These are phyloP conservation scores for Hycleus phaleratus DNA, from an alignment of 1,140 invertebrate genomes.

Conservation along the genomic window DNA sequence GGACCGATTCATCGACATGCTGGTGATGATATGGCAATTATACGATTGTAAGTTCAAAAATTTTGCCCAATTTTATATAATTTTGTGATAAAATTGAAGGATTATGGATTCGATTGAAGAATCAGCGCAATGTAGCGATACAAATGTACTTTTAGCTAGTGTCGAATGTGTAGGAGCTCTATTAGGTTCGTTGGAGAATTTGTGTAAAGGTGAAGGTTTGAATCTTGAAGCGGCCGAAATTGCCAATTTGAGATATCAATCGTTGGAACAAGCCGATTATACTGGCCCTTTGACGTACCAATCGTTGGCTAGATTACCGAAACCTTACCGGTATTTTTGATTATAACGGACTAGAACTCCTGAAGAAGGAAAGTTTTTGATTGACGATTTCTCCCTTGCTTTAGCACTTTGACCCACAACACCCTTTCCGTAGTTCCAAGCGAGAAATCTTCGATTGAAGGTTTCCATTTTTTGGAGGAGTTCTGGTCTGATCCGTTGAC, in stretches of 20 bases:
- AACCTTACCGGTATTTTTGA: slow-evolving; percentile 57
- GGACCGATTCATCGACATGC: slow-evolving; percentile 66
- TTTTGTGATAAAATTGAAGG: slow-evolving; percentile 44
- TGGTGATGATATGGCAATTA: slow-evolving; percentile 82
- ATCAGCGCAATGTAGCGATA: slow-evolving; percentile 55
- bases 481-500: slow-evolving; percentile 23
- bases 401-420: too few species aligned
- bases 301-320: slow-evolving; percentile 70
- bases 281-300: slow-evolving; percentile 76
- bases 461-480: too few species aligned
- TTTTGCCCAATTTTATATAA: not conserved
- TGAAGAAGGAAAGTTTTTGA: slow-evolving; percentile 36
- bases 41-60: slow-evolving; percentile 68
- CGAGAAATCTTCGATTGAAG: too few species aligned
- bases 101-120: slow-evolving; percentile 89
- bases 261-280: slow-evolving; percentile 73
- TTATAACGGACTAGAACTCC: slow-evolving; percentile 35
- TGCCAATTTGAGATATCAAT: slow-evolving; percentile 64
- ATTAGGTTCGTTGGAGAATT: slow-evolving; percentile 70
- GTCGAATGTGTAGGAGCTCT: slow-evolving; percentile 79
- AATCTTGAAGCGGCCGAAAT: slow-evolving; percentile 50
- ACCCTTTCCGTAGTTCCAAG: too few species aligned
- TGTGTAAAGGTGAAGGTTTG: slow-evolving; percentile 64
- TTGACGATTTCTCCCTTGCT: too few species aligned
- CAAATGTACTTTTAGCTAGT: slow-evolving; percentile 67